Conservation (phyloP, 1,140 invertebrate genomes). For the Aleiodes sp. region DNA sequence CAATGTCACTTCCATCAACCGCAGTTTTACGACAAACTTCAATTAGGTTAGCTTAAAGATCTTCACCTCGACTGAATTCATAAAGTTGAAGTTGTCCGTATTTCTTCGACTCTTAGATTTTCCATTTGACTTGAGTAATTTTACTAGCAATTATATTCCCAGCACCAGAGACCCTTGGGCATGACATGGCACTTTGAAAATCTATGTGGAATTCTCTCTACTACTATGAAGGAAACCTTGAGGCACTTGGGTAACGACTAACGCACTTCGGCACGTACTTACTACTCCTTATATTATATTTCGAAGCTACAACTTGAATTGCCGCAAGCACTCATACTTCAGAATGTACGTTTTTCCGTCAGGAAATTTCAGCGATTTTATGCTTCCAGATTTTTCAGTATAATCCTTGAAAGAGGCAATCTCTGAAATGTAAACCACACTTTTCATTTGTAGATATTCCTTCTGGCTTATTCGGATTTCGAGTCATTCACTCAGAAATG, state of each 20-base stretch:
- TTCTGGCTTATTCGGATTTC: too few relatives aligned
- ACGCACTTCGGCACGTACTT: slow-evolving; percentile 32
- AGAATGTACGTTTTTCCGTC: background rate
- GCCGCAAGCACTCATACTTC: slow-evolving; percentile 4
- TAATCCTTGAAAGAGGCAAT: background rate
- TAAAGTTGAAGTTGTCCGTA: background rate
- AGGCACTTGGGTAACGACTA: slow-evolving; percentile 17
- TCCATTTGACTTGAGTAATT: slow-evolving; percentile 30
- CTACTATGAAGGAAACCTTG: background rate
- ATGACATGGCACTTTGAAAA: slow-evolving; percentile 25
- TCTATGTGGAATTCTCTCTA: background rate
- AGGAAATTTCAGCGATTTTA: background rate
- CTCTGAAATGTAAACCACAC: background rate
- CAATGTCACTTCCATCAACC: too few relatives aligned
- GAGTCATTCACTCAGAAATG: background rate
- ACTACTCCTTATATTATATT: slow-evolving; percentile 23
- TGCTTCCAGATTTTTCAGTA: background rate
- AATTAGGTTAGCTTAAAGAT: too few relatives aligned
- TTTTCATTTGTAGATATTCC: background rate
- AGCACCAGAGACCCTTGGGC: slow-evolving; percentile 10
- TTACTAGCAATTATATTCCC: slow-evolving; percentile 25
- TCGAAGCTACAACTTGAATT: slow-evolving; percentile 16
- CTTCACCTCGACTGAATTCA: background rate
- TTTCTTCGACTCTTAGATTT: slow-evolving; percentile 9
- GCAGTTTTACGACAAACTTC: too few relatives aligned